Evolutionary conservation across 2,888 invertebrate genomes (phyloP), one percentile per base, ranked within the genome.

Genomic region (Ectemnius continuus): DNA sequence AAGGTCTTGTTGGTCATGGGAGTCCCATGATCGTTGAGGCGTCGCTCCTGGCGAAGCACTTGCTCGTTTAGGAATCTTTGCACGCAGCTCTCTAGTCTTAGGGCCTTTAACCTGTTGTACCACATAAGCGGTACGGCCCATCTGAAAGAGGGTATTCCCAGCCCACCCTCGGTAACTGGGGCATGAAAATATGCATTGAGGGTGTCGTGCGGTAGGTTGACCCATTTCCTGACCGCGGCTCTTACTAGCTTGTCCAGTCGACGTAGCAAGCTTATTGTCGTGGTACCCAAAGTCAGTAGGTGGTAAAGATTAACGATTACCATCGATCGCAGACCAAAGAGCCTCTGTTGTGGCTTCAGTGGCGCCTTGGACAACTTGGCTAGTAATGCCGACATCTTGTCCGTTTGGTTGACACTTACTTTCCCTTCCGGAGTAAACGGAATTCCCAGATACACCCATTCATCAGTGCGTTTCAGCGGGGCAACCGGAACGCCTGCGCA

Each of bases 131-230:
- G 79, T 8, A 62, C 58, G 0, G 46, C 8, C 66, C 73, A 79
- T 2, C 79, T 48, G 14, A 69, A 13, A 0, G 75, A 69, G 4
- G 75, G 77, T 0, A 80, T 59, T 0, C 60, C 60, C 0, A 84
- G 79, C 1, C 82, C 88, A 67, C 80, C 87, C 71, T 87, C 86
- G 47, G 60, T 77, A 0, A 79, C 67, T 4, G 79, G 61, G 0
- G 89, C 84, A 62, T 89, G 86, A 58, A 88, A 84, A 69, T 88
- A 91, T 0, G 83, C 87, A 3, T 79, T 81, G 1, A 88, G 84
- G 1, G 77, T 76, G 64, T 89, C 90, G 4, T 82, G 68, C 0
- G 89, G 90, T 0, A 91, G 84, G 13, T 82, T 73, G 0, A 89
- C 75, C 84, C 86, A 86, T 5, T 73, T 79, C 69, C 89, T 79